Evolutionary conservation across 2,797 vertebrate species (phyloP).

Genomic region (Paedocypris micromegethes): DNA sequence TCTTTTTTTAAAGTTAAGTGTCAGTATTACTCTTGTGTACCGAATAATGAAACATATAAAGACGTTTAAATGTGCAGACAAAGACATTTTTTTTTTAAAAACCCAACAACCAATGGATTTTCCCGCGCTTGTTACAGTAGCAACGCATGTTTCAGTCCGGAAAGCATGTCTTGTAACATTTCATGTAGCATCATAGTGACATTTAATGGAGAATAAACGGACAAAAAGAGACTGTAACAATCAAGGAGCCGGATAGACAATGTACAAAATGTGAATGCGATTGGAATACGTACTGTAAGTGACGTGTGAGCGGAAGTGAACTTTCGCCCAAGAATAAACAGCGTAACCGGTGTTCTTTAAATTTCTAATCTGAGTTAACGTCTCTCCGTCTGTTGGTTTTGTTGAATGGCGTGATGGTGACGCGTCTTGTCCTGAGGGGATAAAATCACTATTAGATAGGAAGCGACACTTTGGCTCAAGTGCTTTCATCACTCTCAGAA

Average conservation of each 20-base stretch:
- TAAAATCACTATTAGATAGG: too few species aligned
- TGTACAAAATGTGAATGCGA: background rate
- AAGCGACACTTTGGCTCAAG: too few species aligned
- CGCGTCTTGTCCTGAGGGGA: slow-evolving; percentile 9
- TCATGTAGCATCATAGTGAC: slow-evolving; percentile 4
- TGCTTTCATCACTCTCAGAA: too few species aligned
- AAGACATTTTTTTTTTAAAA: background rate
- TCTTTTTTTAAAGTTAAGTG: slow-evolving; percentile 61
- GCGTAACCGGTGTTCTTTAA: slow-evolving; percentile 15
- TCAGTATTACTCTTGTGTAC: slow-evolving; percentile 66
- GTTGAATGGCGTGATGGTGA: slow-evolving; percentile 4
- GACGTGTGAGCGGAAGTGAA: background rate
- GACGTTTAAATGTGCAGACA: slow-evolving; percentile 18
- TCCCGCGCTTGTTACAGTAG: slow-evolving; percentile 7
- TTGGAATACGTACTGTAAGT: background rate
- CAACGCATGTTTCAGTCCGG: slow-evolving; percentile 26
- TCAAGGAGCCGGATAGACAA: slow-evolving; percentile 43
- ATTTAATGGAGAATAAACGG: background rate
- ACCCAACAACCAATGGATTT: slow-evolving; percentile 10
- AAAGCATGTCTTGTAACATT: slow-evolving; percentile 16
- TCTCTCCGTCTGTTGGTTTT: slow-evolving; percentile 14
- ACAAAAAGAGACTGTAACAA: slow-evolving; percentile 7
- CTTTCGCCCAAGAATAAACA: slow-evolving; percentile 16
- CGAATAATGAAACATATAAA: slow-evolving; percentile 44
- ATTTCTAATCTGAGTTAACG: slow-evolving; percentile 4